These are phyloP conservation scores for Theristicus caerulescens DNA, from an alignment of 2,113 vertebrate species.

Conservation along the genomic window DNA sequence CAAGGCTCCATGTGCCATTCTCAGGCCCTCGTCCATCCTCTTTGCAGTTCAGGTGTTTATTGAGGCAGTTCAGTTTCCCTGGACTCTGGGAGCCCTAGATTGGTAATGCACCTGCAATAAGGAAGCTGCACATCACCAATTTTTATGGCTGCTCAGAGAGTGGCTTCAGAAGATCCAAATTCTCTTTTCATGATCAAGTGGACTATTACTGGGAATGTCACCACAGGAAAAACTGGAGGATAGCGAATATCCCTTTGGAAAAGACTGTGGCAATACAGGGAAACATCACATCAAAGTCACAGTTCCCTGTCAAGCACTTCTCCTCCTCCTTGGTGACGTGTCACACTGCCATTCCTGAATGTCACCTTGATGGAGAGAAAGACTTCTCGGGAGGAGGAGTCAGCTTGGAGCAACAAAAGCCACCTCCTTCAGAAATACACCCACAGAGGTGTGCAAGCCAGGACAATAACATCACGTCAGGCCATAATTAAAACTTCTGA, in stretches of 20 bases:
- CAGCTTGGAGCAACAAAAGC: conserved; percentile 15
- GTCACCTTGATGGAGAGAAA: conserved; percentile 12
- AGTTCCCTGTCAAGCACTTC: not conserved
- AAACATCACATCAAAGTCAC: not conserved
- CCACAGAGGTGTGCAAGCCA: not conserved
- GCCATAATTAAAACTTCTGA: not conserved
- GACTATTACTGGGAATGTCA: not conserved
- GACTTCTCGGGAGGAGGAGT: not conserved
- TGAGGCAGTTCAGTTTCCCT: not conserved
- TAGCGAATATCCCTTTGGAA: not conserved
- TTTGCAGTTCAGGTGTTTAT: not conserved
- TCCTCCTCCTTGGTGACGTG: not conserved
- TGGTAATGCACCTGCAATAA: not conserved
- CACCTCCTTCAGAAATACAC: conserved; percentile 31
- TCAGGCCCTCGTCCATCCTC: not conserved
- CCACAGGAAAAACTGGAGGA: not conserved
- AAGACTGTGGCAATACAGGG: not conserved
- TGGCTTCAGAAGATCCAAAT: not conserved
- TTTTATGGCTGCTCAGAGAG: not conserved
- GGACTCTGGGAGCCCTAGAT: not conserved
- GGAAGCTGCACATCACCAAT: not conserved
- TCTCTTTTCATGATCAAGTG: not conserved
- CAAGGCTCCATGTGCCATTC: not conserved
- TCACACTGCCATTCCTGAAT: not conserved
- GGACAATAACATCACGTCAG: not conserved